Percentiles rank a stretch among this genome's conserved stretches.
Conservation (phyloP, 1,140 invertebrate species). For the Scaptomyza graminum region DNA sequence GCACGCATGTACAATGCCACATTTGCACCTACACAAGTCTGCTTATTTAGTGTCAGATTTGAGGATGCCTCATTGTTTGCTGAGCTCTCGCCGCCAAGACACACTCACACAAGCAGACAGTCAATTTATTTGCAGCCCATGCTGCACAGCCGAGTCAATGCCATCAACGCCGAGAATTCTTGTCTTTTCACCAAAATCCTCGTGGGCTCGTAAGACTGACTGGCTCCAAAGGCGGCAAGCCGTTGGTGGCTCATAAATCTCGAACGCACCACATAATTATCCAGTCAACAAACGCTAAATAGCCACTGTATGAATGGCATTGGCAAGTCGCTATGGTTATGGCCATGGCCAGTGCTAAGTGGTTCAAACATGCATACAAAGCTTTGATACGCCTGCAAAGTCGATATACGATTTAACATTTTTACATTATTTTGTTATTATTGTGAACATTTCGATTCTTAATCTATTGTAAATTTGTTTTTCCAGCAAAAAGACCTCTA, state of each 20-base stretch:
- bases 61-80: slow-evolving; percentile 57
- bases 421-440: slow-evolving; percentile 13
- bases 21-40: slow-evolving; percentile 71
- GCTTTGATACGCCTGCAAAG: slow-evolving; percentile 11
- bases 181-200: slow-evolving; percentile 73
- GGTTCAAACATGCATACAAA: slow-evolving; percentile 1
- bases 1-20: slow-evolving; percentile 22
- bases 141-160: slow-evolving; percentile 35
- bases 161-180: slow-evolving; percentile 49
- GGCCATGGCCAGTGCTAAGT: slow-evolving; percentile 45
- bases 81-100: slow-evolving; percentile 30
- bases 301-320: slow-evolving; percentile 45
- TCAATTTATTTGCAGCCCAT: slow-evolving; percentile 80
- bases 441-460: slow-evolving; percentile 31
- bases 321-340: slow-evolving; percentile 7
- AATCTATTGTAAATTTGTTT: slow-evolving; percentile 10
- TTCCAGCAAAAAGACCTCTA: slow-evolving; percentile 25
- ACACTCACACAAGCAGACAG: slow-evolving; percentile 50
- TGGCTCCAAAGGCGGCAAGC: not conserved
- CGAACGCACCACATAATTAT: slow-evolving; percentile 79
- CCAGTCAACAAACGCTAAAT: slow-evolving; percentile 79
- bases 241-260: slow-evolving; percentile 65
- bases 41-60: slow-evolving; percentile 67
- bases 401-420: slow-evolving; percentile 3
- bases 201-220: slow-evolving; percentile 11